Base-by-base conservation (phyloP, 2,888 invertebrate genomes). In the Oscheius sp. region DNA sequence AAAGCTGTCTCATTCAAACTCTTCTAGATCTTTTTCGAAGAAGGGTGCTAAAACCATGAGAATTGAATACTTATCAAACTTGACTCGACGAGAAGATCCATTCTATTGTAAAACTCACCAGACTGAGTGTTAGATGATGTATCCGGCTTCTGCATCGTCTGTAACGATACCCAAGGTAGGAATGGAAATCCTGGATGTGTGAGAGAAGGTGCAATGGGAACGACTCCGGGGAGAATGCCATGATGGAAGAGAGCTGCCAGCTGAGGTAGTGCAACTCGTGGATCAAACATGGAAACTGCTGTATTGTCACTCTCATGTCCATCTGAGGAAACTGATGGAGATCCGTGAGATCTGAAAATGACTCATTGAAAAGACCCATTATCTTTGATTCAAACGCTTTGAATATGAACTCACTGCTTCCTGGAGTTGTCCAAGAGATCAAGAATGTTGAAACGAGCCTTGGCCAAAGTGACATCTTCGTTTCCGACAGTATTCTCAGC, bases 301-400 rank as follows among this genome's bases (percentile, higher is more conserved):
- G 65, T 35, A 9, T 55, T 51, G 48, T 63, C 65, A 10, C 55
- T 33, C 7, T 63, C 65, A 3, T 37, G 47, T 2, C 66, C 73
- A 66, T 79, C 81, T 3, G 81, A 86, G 75, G 76, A 86, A 9
- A 65, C 79, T 66, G 78, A 85, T 75, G 76, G 85, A 37, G 74
- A 86, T 53, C 70, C 80, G 76, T 74, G 84, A 63, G 73, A 78
- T 73, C 70, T 79, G 72, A 59, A 62, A 59, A 29, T 47, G 42
- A 29, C 47, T 73, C 7, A 10, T 66, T 55, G 37, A 58, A 29
- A 1, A 21, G 33, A 55, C 55, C 1, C 2, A 10, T 7, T 35
- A 2, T 2, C 13, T 53, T 55, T 2, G 9, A 2, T 60, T 60
- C 1, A n/a, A 60, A 60, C 1, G n/a, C 11, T 9, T 10, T 4